Percentiles rank a stretch among this genome's conserved stretches.
Conservation (phyloP, 2,797 vertebrate genomes). For the Xiphophorus birchmanni region DNA sequence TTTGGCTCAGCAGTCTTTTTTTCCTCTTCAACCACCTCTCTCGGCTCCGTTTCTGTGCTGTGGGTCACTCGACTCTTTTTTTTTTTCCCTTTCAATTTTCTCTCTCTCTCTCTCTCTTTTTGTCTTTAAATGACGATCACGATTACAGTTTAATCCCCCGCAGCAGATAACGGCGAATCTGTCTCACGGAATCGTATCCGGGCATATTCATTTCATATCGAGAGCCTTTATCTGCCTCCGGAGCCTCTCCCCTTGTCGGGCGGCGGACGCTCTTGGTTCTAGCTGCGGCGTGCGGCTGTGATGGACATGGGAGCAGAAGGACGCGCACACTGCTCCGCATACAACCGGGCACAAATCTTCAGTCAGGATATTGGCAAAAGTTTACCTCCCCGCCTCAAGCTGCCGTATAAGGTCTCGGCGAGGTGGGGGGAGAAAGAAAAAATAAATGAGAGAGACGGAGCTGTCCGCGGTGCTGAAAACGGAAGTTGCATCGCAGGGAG, state of each 20-base stretch:
- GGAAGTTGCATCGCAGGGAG: conserved; percentile 89
- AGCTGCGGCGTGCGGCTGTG: conserved; percentile 40
- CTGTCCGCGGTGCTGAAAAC: conserved; percentile 76
- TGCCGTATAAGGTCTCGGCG: conserved; percentile 70
- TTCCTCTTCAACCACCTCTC: conserved; percentile 7
- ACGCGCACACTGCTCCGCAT: conserved; percentile 33
- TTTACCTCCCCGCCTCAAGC: conserved; percentile 82
- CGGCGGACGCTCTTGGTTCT: conserved; percentile 44
- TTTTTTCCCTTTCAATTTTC: neutral
- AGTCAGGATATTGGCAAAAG: conserved; percentile 82
- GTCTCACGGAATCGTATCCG: conserved; percentile 82
- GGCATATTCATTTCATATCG: conserved; percentile 84
- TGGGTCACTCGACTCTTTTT: conserved; percentile 40
- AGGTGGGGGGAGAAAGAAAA: neutral
- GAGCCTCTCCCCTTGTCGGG: conserved; percentile 1
- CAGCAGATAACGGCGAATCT: conserved; percentile 79
- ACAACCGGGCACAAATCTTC: conserved; percentile 28
- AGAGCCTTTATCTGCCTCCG: conserved; percentile 47
- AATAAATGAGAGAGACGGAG: conserved; percentile 61
- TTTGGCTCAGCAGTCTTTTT: conserved; percentile 64
- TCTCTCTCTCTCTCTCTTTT: conserved; percentile 1
- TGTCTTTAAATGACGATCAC: neutral
- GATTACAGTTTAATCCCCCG: conserved; percentile 55
- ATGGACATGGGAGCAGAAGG: conserved; percentile 47
- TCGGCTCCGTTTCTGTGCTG: conserved; percentile 41